Evolutionary conservation across 2,888 invertebrate species (phyloP).

Genomic region (Drosophila acutilabella): DNA sequence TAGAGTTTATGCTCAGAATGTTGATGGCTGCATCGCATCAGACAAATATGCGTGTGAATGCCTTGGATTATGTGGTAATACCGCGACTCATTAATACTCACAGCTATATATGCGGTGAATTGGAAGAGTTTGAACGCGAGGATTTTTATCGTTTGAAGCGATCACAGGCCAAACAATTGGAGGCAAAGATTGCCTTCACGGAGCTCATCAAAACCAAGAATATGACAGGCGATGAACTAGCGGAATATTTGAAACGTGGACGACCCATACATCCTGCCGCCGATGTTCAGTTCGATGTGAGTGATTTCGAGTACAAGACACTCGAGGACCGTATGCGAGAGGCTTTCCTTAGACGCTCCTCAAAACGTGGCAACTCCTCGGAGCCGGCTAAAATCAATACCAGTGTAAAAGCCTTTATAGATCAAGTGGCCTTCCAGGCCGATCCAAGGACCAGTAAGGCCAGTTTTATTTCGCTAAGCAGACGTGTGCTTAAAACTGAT

Average conservation of each 20-base stretch:
- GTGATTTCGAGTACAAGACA: conserved; percentile 11
- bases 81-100: conserved; percentile 70
- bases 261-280: conserved; percentile 31
- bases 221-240: conserved; percentile 50
- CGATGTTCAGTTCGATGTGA: conserved; percentile 53
- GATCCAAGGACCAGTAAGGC: conserved; percentile 26
- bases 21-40: conserved; percentile 59
- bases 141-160: conserved; percentile 82
- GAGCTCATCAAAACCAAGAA: conserved; percentile 62
- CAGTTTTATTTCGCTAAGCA: conserved; percentile 12
- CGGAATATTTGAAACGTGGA: conserved; percentile 26
- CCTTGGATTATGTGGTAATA: conserved; percentile 76
- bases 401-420: conserved; percentile 1
- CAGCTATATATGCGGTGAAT: conserved; percentile 71
- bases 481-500: neutral
- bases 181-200: conserved; percentile 71
- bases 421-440: neutral
- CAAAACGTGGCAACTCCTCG: neutral
- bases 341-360: conserved; percentile 13
- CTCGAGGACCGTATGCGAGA: conserved; percentile 16
- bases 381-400: neutral
- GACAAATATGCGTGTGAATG: conserved; percentile 81
- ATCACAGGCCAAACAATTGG: conserved; percentile 79
- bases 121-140: conserved; percentile 82
- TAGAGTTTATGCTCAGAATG: conserved; percentile 63